Conservation (phyloP, 2,888 invertebrate genomes). For the Drosophila conformis region DNA sequence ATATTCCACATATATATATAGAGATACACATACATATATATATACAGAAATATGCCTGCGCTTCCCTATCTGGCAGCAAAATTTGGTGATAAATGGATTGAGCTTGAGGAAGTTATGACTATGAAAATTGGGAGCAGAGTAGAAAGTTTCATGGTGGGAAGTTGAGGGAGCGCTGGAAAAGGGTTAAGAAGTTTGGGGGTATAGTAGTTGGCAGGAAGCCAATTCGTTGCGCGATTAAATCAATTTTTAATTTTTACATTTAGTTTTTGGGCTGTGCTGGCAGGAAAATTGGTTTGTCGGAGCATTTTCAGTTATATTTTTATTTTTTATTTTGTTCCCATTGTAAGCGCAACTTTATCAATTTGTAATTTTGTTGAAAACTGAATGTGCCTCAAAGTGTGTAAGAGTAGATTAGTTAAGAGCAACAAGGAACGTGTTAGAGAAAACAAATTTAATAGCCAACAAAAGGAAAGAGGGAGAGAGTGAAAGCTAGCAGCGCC, state of each 20-base stretch:
- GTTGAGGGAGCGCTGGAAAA: neutral
- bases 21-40: neutral
- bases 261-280: constrained; percentile 52
- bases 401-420: constrained; percentile 57
- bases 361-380: constrained; percentile 71
- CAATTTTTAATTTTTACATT: constrained; percentile 78
- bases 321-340: neutral
- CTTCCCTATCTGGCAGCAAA: constrained; percentile 1
- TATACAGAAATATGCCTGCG: constrained; percentile 11
- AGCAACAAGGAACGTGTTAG: constrained; percentile 20
- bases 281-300: constrained; percentile 17
- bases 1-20: constrained; percentile 4
- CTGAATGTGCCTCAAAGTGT: constrained; percentile 80
- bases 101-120: constrained; percentile 50
- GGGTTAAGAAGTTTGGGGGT: neutral
- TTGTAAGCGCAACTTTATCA: constrained; percentile 62
- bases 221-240: constrained; percentile 55
- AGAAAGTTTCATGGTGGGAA: constrained; percentile 17
- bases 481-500: constrained; percentile 3
- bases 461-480: neutral
- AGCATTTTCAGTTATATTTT: constrained; percentile 5
- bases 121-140: constrained; percentile 19
- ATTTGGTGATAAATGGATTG: constrained; percentile 73
- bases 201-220: constrained; percentile 34
- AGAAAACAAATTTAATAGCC: constrained; percentile 1